Evolutionary conservation across 2,888 invertebrate species (phyloP).

Genomic region (Strigamia maritima): DNA sequence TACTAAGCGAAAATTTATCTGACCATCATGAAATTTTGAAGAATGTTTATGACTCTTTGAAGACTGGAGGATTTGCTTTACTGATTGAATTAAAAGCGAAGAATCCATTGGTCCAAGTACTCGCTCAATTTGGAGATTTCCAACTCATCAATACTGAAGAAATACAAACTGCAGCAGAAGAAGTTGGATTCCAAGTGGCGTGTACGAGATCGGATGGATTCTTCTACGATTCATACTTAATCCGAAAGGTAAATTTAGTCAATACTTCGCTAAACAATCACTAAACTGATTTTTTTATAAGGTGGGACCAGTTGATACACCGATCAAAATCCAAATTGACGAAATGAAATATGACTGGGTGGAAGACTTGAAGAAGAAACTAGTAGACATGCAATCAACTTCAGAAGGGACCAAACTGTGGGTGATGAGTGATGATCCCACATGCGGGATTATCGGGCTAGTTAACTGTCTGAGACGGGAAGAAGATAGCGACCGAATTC

Average conservation of each 20-base stretch:
- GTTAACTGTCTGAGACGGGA: constrained; percentile 86
- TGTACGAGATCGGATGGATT: constrained; percentile 64
- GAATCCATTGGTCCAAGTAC: constrained; percentile 45
- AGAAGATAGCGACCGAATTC: constrained; percentile 73
- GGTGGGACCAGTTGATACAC: constrained; percentile 49
- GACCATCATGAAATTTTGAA: constrained; percentile 39
- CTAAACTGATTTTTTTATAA: too few species aligned
- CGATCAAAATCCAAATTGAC: too few species aligned
- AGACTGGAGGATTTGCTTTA: constrained; percentile 67
- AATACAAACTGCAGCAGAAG: constrained; percentile 42
- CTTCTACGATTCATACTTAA: constrained; percentile 57
- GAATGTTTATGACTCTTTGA: constrained; percentile 56
- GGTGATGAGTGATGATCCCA: constrained; percentile 66
- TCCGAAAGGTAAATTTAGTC: constrained; percentile 63
- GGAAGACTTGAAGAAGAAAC: constrained; percentile 69
- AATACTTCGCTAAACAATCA: too few species aligned
- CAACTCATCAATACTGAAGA: constrained; percentile 34
- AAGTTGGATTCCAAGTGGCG: constrained; percentile 59
- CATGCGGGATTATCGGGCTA: constrained; percentile 79
- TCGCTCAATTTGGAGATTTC: constrained; percentile 41
- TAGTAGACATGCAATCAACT: constrained; percentile 61
- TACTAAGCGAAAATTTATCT: constrained; percentile 55
- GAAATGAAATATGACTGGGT: too few species aligned
- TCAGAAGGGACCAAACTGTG: constrained; percentile 54
- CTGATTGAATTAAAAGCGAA: constrained; percentile 46